Evolutionary conservation across 1,140 invertebrate species (phyloP).

Genomic region (Centruroides vittatus): DNA sequence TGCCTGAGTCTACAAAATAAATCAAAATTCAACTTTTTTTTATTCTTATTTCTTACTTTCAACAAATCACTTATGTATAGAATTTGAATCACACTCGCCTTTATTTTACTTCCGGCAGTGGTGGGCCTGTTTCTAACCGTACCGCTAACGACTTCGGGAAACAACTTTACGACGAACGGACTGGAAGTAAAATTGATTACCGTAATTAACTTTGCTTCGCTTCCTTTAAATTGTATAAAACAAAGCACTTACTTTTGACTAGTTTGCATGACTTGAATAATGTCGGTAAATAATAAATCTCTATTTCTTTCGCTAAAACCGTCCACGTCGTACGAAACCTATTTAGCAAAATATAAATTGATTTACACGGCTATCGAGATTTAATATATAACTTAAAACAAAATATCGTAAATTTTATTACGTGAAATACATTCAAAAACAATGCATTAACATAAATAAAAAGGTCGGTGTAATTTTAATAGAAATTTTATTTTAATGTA

Average conservation of each 20-base stretch:
- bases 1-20: conserved; percentile 47
- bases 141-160: conserved; percentile 41
- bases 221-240: neutral
- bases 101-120: conserved; percentile 57
- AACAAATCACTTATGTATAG: neutral
- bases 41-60: neutral
- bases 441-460: too few species aligned
- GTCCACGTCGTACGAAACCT: conserved; percentile 77
- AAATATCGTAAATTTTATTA: too few species aligned
- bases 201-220: too few species aligned
- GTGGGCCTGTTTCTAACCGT: conserved; percentile 46
- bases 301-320: conserved; percentile 95
- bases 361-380: too few species aligned
- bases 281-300: conserved; percentile 64
- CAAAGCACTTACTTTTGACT: conserved; percentile 44
- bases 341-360: neutral
- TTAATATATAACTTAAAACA: too few species aligned
- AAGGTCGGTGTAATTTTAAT: too few species aligned
- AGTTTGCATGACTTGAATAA: conserved; percentile 55
- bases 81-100: conserved; percentile 24
- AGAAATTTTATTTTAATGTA: too few species aligned
- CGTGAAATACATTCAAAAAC: too few species aligned
- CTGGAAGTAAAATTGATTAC: conserved; percentile 25
- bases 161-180: conserved; percentile 43
- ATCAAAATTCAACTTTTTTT: conserved; percentile 3